A percentile compares a stretch with the other conserved stretches of the same genome.
phyloP scores from a whole-genome alignment of 2,113 vertebrate genomes.

The Pseudolaguvia tuberculata region DNA sequence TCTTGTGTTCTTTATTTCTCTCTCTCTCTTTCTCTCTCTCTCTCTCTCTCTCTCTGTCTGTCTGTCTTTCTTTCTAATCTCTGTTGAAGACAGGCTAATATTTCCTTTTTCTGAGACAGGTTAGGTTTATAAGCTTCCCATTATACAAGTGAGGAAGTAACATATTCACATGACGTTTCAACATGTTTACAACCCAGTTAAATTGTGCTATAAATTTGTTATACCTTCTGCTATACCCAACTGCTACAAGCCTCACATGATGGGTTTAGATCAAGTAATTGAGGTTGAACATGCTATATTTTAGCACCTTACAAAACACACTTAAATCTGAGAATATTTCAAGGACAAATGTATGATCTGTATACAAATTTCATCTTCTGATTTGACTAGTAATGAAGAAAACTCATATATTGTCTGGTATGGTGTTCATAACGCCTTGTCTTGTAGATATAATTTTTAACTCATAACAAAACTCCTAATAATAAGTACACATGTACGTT shows the following conservation, averaged over 20 bases:
- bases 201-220: conserved; percentile 12
- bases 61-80: conserved; percentile 16
- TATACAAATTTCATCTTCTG: neutral
- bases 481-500: too few species aligned
- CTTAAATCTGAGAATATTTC: conserved; percentile 13
- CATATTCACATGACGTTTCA: conserved; percentile 8
- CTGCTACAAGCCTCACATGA: neutral
- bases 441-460: too few species aligned
- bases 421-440: too few species aligned
- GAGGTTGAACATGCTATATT: conserved; percentile 23
- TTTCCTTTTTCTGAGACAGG: neutral
- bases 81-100: neutral
- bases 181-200: conserved; percentile 2
- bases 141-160: neutral
- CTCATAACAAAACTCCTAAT: too few species aligned
- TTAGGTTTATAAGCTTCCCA: conserved; percentile 27
- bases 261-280: conserved; percentile 23
- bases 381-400: neutral
- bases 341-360: conserved; percentile 11
- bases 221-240: neutral
- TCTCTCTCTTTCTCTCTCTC: conserved; percentile 3
- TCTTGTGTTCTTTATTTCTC: neutral
- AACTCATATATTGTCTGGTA: neutral
- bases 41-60: too few species aligned
- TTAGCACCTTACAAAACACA: conserved; percentile 17